Evolutionary conservation across 2,113 vertebrate genomes (phyloP).

Genomic region (Neopipo cinnamomea): DNA sequence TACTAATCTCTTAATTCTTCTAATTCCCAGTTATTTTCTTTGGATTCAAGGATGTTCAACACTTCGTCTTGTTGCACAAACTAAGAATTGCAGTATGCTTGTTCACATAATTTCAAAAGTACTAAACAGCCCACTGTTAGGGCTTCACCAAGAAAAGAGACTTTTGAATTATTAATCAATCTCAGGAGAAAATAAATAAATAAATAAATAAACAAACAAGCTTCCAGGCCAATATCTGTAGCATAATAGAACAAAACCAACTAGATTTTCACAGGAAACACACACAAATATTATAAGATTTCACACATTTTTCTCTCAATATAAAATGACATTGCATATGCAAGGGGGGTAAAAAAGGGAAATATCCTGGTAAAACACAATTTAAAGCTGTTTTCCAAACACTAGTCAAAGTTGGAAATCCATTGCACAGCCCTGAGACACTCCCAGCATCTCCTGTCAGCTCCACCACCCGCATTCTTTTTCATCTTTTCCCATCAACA

Average conservation of each 20-base stretch:
- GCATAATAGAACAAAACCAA: not conserved
- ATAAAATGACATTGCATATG: not conserved
- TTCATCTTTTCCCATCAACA: not conserved
- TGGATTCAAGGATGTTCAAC: not conserved
- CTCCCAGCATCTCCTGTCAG: not conserved
- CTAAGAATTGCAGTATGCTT: not conserved
- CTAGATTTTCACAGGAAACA: not conserved
- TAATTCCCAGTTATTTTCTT: not conserved
- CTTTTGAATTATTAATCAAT: not conserved
- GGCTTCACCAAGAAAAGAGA: not conserved
- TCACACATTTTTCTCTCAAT: not conserved
- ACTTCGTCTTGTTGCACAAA: not conserved
- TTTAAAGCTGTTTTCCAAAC: not conserved
- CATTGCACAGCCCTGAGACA: not conserved
- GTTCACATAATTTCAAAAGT: not conserved
- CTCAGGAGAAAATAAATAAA: not conserved
- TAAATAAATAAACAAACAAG: not conserved
- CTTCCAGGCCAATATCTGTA: not conserved
- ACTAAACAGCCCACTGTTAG: not conserved
- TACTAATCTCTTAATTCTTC: not conserved
- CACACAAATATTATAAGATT: not conserved
- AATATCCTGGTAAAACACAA: not conserved
- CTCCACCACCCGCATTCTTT: not conserved
- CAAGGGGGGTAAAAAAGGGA: fast-evolving
- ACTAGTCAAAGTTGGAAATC: not conserved